These are phyloP conservation scores for Scaptodrosophila lebanonensis DNA, from an alignment of 1,140 invertebrate genomes.

Conservation along the genomic window DNA sequence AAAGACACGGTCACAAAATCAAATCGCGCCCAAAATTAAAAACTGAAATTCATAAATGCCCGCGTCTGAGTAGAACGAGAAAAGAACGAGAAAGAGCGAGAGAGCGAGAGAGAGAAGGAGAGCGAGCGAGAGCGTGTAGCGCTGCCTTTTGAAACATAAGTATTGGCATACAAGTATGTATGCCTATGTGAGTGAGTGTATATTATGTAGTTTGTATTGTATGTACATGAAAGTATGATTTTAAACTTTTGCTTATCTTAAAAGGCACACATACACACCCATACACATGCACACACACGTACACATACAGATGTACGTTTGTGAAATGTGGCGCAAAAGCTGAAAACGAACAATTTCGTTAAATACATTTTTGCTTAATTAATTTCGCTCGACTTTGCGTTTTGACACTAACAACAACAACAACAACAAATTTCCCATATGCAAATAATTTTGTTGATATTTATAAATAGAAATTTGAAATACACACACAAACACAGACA, in stretches of 20 bases:
- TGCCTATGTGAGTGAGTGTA: no score
- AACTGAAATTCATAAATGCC: slow-evolving; percentile 47
- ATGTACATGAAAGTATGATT: slow-evolving; percentile 53
- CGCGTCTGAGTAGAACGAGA: background rate
- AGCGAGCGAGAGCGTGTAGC: background rate
- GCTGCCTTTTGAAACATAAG: slow-evolving; percentile 19
- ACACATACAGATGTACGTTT: slow-evolving; percentile 3
- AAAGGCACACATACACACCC: slow-evolving; percentile 37
- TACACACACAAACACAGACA: background rate
- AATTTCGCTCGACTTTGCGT: slow-evolving; percentile 5
- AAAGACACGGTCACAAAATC: slow-evolving; percentile 13
- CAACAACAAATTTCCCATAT: slow-evolving; percentile 6
- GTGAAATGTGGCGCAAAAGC: slow-evolving; percentile 4
- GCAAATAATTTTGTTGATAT: slow-evolving; percentile 9
- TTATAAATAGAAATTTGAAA: slow-evolving; percentile 13
- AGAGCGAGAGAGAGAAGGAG: background rate
- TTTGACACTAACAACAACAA: background rate
- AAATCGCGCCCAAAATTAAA: no score
- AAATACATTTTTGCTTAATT: slow-evolving; percentile 34
- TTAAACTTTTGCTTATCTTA: slow-evolving; percentile 64
- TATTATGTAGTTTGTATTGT: slow-evolving; percentile 23
- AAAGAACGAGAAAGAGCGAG: background rate
- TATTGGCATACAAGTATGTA: slow-evolving; percentile 39
- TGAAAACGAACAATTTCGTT: slow-evolving; percentile 35
- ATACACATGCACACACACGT: slow-evolving; percentile 1